Evolutionary conservation across 1,140 invertebrate genomes (phyloP).

Genomic region (Tetranychus cinnabarinus): DNA sequence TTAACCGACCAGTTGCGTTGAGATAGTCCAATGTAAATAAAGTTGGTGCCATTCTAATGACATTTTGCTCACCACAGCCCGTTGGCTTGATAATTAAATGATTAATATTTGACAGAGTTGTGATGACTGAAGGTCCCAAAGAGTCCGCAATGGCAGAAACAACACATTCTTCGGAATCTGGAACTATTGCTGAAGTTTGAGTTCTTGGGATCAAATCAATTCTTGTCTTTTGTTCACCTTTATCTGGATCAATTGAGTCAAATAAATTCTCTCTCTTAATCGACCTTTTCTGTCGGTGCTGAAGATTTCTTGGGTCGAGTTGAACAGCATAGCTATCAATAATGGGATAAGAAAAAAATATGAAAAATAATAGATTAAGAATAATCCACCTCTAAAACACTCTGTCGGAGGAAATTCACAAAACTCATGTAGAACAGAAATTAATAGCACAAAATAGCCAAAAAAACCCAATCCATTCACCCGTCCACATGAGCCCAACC

Average conservation of each 20-base stretch:
- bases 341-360: slow-evolving; percentile 2
- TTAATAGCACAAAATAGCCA: too few relatives aligned
- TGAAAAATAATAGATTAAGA: too few relatives aligned
- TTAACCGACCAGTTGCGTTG: slow-evolving; percentile 15
- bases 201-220: slow-evolving; percentile 16
- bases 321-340: slow-evolving; percentile 17
- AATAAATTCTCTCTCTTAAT: slow-evolving; percentile 1
- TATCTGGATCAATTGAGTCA: slow-evolving; percentile 9
- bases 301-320: slow-evolving; percentile 19
- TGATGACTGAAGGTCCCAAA: slow-evolving; percentile 17
- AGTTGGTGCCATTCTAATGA: slow-evolving; percentile 21
- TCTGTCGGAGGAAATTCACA: too few relatives aligned
- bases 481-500: too few relatives aligned
- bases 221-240: slow-evolving; percentile 13
- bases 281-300: slow-evolving; percentile 8
- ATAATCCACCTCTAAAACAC: too few relatives aligned
- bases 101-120: slow-evolving; percentile 15
- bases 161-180: slow-evolving; percentile 19
- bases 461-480: too few relatives aligned
- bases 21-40: slow-evolving; percentile 21
- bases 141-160: slow-evolving; percentile 19
- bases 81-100: slow-evolving; percentile 15
- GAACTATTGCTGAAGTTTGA: slow-evolving; percentile 15
- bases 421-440: too few relatives aligned
- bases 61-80: slow-evolving; percentile 24